Conservation (phyloP, 2,797 vertebrate species). For the Melanotaenia maccullochi region DNA sequence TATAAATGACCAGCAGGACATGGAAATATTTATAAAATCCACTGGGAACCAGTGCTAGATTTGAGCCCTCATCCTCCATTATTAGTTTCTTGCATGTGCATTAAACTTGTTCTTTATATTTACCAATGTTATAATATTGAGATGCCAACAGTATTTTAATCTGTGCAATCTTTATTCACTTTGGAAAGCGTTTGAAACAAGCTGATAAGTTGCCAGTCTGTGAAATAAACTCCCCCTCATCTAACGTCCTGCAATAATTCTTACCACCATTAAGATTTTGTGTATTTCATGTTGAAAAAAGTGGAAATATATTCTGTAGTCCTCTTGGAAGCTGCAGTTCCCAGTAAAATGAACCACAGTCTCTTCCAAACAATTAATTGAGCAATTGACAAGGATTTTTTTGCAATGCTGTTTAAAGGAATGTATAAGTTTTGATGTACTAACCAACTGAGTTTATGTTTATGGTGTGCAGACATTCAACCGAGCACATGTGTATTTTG, state of each 20-base stretch:
- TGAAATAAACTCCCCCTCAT: no score
- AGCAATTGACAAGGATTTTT: no score
- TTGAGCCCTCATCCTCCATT: not conserved
- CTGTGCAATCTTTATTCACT: no score
- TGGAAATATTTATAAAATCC: constrained; percentile 26
- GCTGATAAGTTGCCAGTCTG: no score
- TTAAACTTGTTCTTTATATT: constrained; percentile 20
- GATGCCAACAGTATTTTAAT: constrained; percentile 1
- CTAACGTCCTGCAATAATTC: no score
- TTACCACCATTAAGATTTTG: no score
- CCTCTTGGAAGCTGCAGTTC: no score
- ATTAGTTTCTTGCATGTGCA: constrained; percentile 13
- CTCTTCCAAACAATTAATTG: no score
- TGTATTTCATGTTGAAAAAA: no score
- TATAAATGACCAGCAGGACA: constrained; percentile 15
- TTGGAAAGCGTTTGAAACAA: no score
- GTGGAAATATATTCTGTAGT: no score
- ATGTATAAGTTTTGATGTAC: not conserved
- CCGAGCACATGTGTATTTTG: not conserved
- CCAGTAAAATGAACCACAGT: no score
- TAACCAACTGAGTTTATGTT: not conserved
- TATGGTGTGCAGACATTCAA: not conserved
- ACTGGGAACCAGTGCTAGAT: not conserved
- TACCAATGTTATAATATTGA: constrained; percentile 11
- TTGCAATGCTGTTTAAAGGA: not conserved